phyloP scores from a whole-genome alignment of 2,888 invertebrate species.

The Ectropis crepuscularia region DNA sequence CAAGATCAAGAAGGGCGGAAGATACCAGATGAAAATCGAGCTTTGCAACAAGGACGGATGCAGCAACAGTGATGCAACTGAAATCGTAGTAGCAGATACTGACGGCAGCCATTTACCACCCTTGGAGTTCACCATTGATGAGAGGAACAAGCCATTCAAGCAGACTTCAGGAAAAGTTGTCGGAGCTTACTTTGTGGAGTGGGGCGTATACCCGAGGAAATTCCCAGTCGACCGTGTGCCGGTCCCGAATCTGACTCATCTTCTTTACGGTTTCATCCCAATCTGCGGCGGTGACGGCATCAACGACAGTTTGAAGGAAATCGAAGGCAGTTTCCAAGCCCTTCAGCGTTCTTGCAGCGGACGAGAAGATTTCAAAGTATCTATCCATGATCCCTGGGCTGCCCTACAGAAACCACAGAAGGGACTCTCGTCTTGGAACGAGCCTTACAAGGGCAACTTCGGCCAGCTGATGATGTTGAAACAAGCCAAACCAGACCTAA shows the following conservation, averaged over 20 bases:
- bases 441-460: conserved; percentile 81
- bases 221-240: conserved; percentile 71
- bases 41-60: conserved; percentile 77
- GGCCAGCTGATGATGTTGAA: conserved; percentile 80
- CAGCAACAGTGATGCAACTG: conserved; percentile 70
- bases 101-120: conserved; percentile 81
- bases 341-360: conserved; percentile 78
- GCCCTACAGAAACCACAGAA: conserved; percentile 80
- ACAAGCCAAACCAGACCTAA: conserved; percentile 75
- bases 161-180: conserved; percentile 79
- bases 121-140: conserved; percentile 68
- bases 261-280: conserved; percentile 78
- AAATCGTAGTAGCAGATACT: conserved; percentile 77
- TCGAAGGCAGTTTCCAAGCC: conserved; percentile 80
- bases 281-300: conserved; percentile 81
- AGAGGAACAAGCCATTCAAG: conserved; percentile 77
- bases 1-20: conserved; percentile 76
- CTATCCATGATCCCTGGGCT: conserved; percentile 81
- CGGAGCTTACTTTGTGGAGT: conserved; percentile 79
- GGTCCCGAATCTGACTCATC: conserved; percentile 75
- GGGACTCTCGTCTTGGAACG: conserved; percentile 77
- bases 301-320: conserved; percentile 81
- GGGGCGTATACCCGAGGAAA: conserved; percentile 80
- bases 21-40: conserved; percentile 75
- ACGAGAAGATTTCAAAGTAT: conserved; percentile 78